Conservation (phyloP, 2,113 vertebrate genomes). For the Nicator chloris region DNA sequence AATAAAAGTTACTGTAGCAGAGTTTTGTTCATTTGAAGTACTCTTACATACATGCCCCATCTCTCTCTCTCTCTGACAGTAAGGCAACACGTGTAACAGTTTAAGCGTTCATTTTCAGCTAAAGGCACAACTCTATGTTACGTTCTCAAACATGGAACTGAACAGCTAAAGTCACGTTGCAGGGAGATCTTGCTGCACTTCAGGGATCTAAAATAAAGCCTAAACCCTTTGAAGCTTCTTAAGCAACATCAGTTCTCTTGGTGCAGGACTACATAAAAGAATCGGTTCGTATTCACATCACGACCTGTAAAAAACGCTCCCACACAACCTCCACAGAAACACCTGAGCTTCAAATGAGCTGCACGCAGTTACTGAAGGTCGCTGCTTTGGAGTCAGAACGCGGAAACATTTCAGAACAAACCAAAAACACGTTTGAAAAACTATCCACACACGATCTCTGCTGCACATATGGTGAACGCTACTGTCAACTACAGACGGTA, state of each 20-base stretch:
- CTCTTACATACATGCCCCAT: conserved; percentile 52
- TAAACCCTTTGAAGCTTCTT: conserved; percentile 23
- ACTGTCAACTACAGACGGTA: conserved; percentile 23
- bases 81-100: conserved; percentile 70
- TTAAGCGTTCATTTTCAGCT: conserved; percentile 59
- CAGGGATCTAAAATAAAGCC: conserved; percentile 33
- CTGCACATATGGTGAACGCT: conserved; percentile 10
- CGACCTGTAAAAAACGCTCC: conserved; percentile 3
- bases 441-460: neutral
- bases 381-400: neutral
- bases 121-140: conserved; percentile 66
- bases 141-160: conserved; percentile 27
- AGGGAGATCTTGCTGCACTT: conserved; percentile 34
- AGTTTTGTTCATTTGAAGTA: conserved; percentile 52
- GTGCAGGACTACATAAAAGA: conserved; percentile 34
- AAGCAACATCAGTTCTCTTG: neutral
- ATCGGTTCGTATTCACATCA: neutral
- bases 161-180: conserved; percentile 23
- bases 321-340: conserved; percentile 14
- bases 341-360: conserved; percentile 37
- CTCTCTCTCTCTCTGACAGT: conserved; percentile 53
- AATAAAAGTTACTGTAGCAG: conserved; percentile 50
- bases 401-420: conserved; percentile 40
- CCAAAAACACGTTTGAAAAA: conserved; percentile 57
- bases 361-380: neutral